Evolutionary conservation across 2,113 vertebrate genomes (phyloP), one percentile per base, ranked within the genome.

Genomic region (Tenebrosternarchus preto): DNA sequence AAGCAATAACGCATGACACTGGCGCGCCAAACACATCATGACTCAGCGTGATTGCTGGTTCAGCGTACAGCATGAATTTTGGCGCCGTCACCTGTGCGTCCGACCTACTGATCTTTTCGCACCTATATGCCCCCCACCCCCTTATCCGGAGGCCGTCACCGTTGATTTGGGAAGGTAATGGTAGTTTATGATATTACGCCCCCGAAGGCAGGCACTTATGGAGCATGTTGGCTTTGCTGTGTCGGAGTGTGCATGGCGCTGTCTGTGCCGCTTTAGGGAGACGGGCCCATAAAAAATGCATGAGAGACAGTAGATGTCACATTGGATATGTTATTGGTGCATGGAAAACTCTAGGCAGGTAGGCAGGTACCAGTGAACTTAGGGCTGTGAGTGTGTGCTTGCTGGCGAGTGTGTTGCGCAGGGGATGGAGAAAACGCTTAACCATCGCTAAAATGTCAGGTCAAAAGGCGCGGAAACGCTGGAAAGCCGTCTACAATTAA

Each of bases 271-370:
- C 86, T 84, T 9, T 76, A 80, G 87, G 87, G 86, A 84, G 85
- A 83, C 75, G 60, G 19, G 15, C 56, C 85, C 84, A 92, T 93
- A 86, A 93, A 93, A 92, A 92, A 92, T 94, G 89, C 88, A 94
- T 91, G 86, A 86, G 77, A 86, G 86, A 91, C 91, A 89, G 91
- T 91, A 92, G 88, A 91, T 90, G 92, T 93, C 93, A 93, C 87
- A 91, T 90, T 78, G 77, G 85, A 91, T 93, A 88, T 89, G 88
- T 87, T 87, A 88, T 83, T 82, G 61, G 74, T n/a, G 73, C 83
- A 82, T 73, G 89, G 86, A 89, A 86, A 90, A 84, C 83, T 78
- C 77, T 83, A 86, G 87, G 36, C 77, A 56, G n/a, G 68, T 83
- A 86, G 80, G 86, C 83, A 85, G 81, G 85, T 76, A 78, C 77